Evolutionary conservation across 2,888 invertebrate genomes (phyloP), one percentile per base, ranked within the genome.

Genomic region (Boloria euphrosyne): DNA sequence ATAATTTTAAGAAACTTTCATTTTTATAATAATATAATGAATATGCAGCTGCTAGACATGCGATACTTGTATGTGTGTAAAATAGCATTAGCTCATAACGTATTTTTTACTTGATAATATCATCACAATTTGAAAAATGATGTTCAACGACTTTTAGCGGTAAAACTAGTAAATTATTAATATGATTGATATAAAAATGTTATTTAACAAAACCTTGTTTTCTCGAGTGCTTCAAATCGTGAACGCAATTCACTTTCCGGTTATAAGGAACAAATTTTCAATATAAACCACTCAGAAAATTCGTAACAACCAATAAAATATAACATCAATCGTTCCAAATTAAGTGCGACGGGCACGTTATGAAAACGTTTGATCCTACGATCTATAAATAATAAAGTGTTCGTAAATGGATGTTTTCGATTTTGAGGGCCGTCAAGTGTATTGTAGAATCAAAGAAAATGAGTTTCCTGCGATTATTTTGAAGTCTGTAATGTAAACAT

Each of bases 331-430:
- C 62, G 52, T 66, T 58, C 52, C 27, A 52, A 62, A 58, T 62
- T 52, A 63, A 66, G 57, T 43, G 51, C 31, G 52, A 66, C 55
- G 52, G 44, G 62, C 44, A 18, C 62, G 62, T 66, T 57, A 66
- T 52, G 38, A 58, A 57, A 66, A 58, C 58, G 52, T 66, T 66
- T 66, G 66, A 66, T 66, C 22, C 22, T 17, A 31, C 53, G 38
- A 62, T 51, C 55, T 50, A 57, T 66, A 66, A 66, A 63, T 66
- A 66, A 66, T 64, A 58, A 64, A 64, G 58, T 64, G 58, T 64
- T 52, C 46, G 52, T 58, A 64, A 64, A 64, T 64, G 49, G 64
- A 64, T 64, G 64, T 64, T 64, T 64, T 64, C 64, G 58, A 52
- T 64, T 64, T 64, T 44, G 43, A 58, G 52, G 13, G 64, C 51